Evolutionary conservation across 2,888 invertebrate genomes (phyloP).

Genomic region (Cataglyphis rosenhaueri): DNA sequence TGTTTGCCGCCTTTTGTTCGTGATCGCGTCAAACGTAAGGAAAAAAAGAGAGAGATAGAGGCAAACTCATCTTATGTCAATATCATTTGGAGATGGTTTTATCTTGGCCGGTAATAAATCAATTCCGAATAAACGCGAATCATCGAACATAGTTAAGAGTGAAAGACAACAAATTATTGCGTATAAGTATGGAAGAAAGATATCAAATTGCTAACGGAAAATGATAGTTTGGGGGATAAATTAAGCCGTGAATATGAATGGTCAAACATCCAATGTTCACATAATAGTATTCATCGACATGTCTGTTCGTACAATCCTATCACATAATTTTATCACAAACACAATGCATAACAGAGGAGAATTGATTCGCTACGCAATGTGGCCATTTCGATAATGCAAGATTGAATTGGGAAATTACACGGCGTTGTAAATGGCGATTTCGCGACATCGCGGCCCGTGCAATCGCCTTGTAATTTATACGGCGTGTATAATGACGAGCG

Average conservation of each 20-base stretch:
- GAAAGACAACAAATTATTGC: constrained; percentile 12
- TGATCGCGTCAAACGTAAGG: constrained; percentile 34
- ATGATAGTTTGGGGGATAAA: not conserved
- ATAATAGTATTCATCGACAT: constrained; percentile 11
- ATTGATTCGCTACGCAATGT: constrained; percentile 34
- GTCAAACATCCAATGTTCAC: not conserved
- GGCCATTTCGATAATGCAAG: constrained; percentile 41
- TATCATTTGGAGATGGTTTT: constrained; percentile 60
- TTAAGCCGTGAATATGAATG: not conserved
- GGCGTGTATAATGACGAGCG: constrained; percentile 52
- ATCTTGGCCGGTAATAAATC: constrained; percentile 69
- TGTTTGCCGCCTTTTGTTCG: constrained; percentile 53
- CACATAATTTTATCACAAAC: constrained; percentile 43
- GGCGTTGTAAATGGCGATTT: constrained; percentile 49
- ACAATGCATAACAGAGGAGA: constrained; percentile 29
- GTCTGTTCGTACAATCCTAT: constrained; percentile 15
- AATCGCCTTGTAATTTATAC: constrained; percentile 65
- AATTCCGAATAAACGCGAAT: constrained; percentile 54
- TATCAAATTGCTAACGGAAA: not conserved
- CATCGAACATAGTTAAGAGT: constrained; percentile 54
- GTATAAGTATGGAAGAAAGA: not conserved
- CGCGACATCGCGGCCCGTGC: constrained; percentile 54
- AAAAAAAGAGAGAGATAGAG: constrained; percentile 19
- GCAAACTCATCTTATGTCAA: constrained; percentile 57
- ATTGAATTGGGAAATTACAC: constrained; percentile 56